Conservation (phyloP, 2,888 invertebrate species). For the Napeogenes inachia region DNA sequence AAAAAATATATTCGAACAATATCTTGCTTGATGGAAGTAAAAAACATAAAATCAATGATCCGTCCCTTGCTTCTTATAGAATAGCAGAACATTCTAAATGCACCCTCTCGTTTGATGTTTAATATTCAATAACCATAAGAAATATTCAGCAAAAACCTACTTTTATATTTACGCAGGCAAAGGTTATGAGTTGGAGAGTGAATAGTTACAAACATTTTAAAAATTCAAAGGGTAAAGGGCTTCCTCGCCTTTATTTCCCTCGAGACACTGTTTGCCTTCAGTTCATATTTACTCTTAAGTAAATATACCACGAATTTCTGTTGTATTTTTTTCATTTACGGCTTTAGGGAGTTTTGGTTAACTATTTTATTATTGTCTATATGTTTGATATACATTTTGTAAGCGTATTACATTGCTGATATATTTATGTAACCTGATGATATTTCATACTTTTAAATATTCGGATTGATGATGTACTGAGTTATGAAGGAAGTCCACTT, state of each 20-base stretch:
- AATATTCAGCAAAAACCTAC: slow-evolving; percentile 19
- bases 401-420: too few species aligned
- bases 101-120: slow-evolving; percentile 24
- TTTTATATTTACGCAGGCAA: slow-evolving; percentile 32
- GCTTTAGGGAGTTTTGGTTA: too few species aligned
- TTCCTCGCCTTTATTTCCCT: slow-evolving; percentile 68
- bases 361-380: too few species aligned
- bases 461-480: too few species aligned
- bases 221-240: slow-evolving; percentile 76
- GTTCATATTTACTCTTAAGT: slow-evolving; percentile 27
- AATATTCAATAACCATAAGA: slow-evolving; percentile 32
- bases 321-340: background rate
- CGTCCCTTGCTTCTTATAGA: background rate
- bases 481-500: too few species aligned
- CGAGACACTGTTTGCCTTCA: slow-evolving; percentile 49
- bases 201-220: slow-evolving; percentile 53
- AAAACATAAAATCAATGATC: background rate
- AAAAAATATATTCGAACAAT: background rate
- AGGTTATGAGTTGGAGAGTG: slow-evolving; percentile 38
- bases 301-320: background rate
- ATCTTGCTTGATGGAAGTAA: too few species aligned
- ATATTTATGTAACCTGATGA: too few species aligned
- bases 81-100: slow-evolving; percentile 6
- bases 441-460: too few species aligned
- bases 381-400: too few species aligned